A percentile compares a stretch with the other conserved stretches of the same genome.
phyloP scores from a whole-genome alignment of 2,113 vertebrate genomes.

The Cottus gobio region DNA sequence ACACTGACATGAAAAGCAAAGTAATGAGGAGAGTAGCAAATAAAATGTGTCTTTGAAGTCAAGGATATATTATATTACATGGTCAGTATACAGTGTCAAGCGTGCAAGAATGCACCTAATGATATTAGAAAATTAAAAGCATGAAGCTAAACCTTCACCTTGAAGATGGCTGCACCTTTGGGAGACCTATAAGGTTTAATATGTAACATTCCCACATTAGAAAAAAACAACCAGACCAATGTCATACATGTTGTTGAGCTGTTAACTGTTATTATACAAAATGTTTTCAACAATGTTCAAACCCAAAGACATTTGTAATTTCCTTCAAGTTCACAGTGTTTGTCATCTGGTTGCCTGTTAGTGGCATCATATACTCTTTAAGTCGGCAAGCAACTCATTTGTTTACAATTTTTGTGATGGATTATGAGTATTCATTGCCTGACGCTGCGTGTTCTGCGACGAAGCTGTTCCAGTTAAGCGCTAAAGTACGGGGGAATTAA shows the following conservation, averaged over 20 bases:
- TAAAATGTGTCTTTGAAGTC: neutral
- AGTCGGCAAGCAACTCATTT: neutral
- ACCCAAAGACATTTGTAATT: neutral
- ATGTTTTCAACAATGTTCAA: neutral
- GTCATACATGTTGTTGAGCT: neutral
- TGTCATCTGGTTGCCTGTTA: neutral
- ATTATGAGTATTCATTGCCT: neutral
- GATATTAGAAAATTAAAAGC: neutral
- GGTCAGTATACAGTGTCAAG: neutral
- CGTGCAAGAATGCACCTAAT: neutral
- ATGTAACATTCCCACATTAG: neutral
- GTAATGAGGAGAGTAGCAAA: neutral
- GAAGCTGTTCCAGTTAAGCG: too few species aligned
- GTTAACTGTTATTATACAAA: neutral
- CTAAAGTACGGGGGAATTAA: too few species aligned
- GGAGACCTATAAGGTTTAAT: neutral
- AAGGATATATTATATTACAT: slow-evolving; percentile 1
- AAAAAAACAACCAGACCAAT: neutral
- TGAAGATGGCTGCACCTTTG: neutral
- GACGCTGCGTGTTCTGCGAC: too few species aligned
- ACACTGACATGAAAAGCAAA: neutral
- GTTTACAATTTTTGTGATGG: neutral
- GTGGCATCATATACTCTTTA: neutral
- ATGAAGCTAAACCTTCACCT: neutral
- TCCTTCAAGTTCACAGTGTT: neutral